Percentiles rank a stretch among this genome's conserved stretches.
phyloP scores from a whole-genome alignment of 2,113 vertebrate genomes.

The Paramormyrops kingsleyae region DNA sequence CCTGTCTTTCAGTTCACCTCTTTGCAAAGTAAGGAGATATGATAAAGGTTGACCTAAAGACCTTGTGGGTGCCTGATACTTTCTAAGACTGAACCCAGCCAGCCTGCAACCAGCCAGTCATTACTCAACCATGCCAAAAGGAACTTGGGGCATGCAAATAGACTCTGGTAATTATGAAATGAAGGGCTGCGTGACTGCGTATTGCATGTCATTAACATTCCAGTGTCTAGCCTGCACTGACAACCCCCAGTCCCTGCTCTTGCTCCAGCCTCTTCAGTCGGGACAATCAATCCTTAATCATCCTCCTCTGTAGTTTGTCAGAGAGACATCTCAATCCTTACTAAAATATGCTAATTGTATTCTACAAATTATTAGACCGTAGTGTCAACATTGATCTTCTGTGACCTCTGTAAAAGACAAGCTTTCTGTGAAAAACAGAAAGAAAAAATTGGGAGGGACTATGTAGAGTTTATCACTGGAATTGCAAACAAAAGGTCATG shows the following conservation, averaged over 20 bases:
- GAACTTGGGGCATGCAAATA: conserved; percentile 30
- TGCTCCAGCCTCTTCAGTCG: conserved; percentile 44
- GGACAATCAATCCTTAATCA: conserved; percentile 61
- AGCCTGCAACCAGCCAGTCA: neutral
- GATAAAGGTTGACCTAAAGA: neutral
- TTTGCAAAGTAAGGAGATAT: neutral
- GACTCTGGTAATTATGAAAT: conserved; percentile 36
- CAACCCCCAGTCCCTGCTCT: conserved; percentile 26
- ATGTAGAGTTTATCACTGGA: conserved; percentile 12
- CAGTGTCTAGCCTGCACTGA: conserved; percentile 15
- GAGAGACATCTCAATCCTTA: conserved; percentile 57
- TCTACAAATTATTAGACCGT: conserved; percentile 58
- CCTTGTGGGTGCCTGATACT: neutral
- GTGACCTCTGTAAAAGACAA: conserved; percentile 57
- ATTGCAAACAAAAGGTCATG: conserved; percentile 9
- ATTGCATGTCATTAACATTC: conserved; percentile 41
- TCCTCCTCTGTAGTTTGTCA: conserved; percentile 40
- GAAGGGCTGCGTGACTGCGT: conserved; percentile 6
- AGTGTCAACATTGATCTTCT: conserved; percentile 65
- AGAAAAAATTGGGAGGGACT: conserved; percentile 20
- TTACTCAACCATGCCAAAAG: conserved; percentile 1
- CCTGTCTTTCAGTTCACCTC: neutral
- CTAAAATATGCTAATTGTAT: conserved; percentile 68
- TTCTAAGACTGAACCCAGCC: neutral
- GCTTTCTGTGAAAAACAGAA: conserved; percentile 47